phyloP scores from a whole-genome alignment of 23 tunicate genomes.

The Trididemnum clinides region DNA sequence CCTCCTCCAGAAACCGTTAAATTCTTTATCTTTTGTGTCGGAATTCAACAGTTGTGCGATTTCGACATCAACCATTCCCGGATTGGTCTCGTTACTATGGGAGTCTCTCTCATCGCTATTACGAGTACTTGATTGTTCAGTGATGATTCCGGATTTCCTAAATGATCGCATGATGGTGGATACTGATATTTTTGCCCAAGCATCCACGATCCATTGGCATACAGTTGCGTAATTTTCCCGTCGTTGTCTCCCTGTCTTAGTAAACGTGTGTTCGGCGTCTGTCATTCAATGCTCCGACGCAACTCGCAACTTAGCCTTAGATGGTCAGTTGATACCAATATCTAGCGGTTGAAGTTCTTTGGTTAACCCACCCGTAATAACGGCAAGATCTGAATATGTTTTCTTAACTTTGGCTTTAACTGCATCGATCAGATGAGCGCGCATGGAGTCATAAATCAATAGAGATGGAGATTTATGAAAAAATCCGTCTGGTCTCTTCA shows the following conservation, averaged over 20 bases:
- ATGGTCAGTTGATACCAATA: conserved; percentile 59
- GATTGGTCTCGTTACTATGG: conserved; percentile 53
- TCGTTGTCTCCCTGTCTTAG: conserved; percentile 63
- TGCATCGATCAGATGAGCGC: conserved; percentile 53
- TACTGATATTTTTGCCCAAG: conserved; percentile 59
- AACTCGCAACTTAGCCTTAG: conserved; percentile 56
- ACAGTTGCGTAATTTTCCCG: conserved; percentile 42
- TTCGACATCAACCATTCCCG: conserved; percentile 58
- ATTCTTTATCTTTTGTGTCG: conserved; percentile 49
- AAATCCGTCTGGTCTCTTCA: conserved; percentile 59
- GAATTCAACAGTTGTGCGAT: conserved; percentile 63
- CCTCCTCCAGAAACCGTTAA: conserved; percentile 49
- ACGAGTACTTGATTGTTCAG: conserved; percentile 53
- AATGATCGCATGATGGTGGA: conserved; percentile 50
- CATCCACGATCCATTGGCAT: conserved; percentile 60
- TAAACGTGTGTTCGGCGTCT: conserved; percentile 60
- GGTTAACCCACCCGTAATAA: conserved; percentile 66
- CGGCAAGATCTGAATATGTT: conserved; percentile 55
- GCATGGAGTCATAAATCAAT: conserved; percentile 48
- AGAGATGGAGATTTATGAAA: conserved; percentile 55
- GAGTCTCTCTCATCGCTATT: conserved; percentile 52
- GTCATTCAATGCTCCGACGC: conserved; percentile 64
- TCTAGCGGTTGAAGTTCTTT: conserved; percentile 70
- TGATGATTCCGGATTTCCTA: conserved; percentile 56
- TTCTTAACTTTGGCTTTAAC: conserved; percentile 58